These are phyloP conservation scores for Triplophysa siluroides DNA, from an alignment of 2,113 vertebrate species.

Conservation along the genomic window DNA sequence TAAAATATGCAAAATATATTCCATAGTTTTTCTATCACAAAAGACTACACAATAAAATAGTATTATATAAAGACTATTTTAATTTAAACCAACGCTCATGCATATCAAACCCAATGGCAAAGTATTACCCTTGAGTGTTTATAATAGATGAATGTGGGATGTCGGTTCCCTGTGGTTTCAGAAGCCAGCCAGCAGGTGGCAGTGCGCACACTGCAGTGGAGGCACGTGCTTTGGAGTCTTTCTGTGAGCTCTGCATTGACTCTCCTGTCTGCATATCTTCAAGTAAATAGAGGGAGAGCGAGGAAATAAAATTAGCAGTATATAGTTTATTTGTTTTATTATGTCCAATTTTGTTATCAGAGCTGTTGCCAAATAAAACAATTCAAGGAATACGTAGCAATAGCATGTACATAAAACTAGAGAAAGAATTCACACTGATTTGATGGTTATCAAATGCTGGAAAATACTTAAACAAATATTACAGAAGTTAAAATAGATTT, in stretches of 20 bases:
- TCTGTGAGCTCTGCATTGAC: constrained; percentile 23
- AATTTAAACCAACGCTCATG: neutral
- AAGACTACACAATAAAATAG: too few relatives aligned
- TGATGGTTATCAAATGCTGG: too few relatives aligned
- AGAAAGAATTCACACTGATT: too few relatives aligned
- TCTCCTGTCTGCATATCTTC: constrained; percentile 43
- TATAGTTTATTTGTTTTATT: neutral
- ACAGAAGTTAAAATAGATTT: too few relatives aligned
- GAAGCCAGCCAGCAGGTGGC: constrained; percentile 64
- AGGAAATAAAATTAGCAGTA: neutral
- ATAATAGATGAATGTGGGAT: neutral
- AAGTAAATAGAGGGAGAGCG: neutral
- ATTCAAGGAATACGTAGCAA: too few relatives aligned
- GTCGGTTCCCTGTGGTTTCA: constrained; percentile 22
- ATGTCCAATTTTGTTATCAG: neutral
- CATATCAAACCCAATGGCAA: neutral
- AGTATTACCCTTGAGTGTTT: constrained; percentile 28
- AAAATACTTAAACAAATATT: too few relatives aligned
- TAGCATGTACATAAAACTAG: too few relatives aligned
- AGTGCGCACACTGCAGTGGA: constrained; percentile 37
- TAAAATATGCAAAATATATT: too few relatives aligned
- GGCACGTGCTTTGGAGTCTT: constrained; percentile 37
- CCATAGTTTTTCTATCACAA: too few relatives aligned
- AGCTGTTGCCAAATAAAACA: too few relatives aligned
- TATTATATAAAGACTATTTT: too few relatives aligned